phyloP scores from a whole-genome alignment of 2,113 vertebrate genomes.

The Indicator maculatus region DNA sequence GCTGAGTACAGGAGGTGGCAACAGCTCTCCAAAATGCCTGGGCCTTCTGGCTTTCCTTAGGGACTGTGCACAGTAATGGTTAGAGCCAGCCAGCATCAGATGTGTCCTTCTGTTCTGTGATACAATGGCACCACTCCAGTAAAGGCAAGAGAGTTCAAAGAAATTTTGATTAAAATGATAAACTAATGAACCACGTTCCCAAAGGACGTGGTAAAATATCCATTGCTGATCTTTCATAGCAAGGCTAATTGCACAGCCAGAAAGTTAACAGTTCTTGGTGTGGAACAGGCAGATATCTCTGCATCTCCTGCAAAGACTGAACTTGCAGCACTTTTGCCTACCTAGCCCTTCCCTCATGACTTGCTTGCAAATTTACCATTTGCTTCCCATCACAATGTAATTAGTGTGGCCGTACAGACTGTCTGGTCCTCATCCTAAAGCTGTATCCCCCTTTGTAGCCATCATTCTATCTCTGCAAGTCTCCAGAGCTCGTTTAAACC shows the following conservation, averaged over 20 bases:
- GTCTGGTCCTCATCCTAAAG: background rate
- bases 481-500: background rate
- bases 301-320: background rate
- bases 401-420: background rate
- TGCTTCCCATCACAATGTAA: background rate
- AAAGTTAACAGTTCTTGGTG: background rate
- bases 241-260: background rate
- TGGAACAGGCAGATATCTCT: background rate
- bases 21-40: background rate
- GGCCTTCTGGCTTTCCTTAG: background rate
- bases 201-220: slow-evolving; percentile 2
- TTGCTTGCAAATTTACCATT: background rate
- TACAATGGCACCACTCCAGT: background rate
- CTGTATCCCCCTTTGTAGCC: background rate
- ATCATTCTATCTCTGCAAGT: background rate
- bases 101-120: background rate
- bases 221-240: background rate
- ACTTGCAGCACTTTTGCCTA: background rate
- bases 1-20: background rate
- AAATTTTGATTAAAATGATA: slow-evolving; percentile 47
- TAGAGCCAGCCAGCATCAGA: background rate
- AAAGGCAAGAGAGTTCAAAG: slow-evolving; percentile 21
- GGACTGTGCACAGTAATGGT: rapidly evolving
- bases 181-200: background rate
- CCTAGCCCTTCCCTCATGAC: background rate